These are phyloP conservation scores for Notolabrus celidotus DNA, from an alignment of 2,797 vertebrate species.

Conservation along the genomic window DNA sequence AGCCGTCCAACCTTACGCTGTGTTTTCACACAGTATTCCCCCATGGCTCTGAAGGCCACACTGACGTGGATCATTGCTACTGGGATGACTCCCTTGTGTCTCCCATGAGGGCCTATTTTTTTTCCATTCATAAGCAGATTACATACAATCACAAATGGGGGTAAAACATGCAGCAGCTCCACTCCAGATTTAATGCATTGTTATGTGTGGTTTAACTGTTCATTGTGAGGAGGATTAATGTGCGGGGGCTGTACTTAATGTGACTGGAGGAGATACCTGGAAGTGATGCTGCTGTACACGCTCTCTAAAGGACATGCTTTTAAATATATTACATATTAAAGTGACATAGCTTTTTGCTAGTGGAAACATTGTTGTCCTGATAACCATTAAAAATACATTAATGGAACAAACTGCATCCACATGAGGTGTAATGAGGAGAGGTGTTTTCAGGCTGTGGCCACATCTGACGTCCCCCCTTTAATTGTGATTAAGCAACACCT, in stretches of 20 bases:
- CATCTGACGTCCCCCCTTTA: no score
- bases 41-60: slow-evolving; percentile 50
- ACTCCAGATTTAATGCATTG: slow-evolving; percentile 31
- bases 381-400: slow-evolving; percentile 1
- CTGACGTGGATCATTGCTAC: slow-evolving; percentile 67
- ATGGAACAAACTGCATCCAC: background rate
- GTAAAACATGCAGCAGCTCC: slow-evolving; percentile 24
- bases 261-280: background rate
- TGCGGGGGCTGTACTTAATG: background rate
- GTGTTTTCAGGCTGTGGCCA: no score
- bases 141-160: slow-evolving; percentile 44
- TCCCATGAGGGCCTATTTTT: slow-evolving; percentile 35
- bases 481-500: no score
- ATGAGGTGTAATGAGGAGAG: no score
- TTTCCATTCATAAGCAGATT: slow-evolving; percentile 58
- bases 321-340: background rate
- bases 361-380: background rate
- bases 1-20: slow-evolving; percentile 34
- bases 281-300: background rate
- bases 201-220: slow-evolving; percentile 3
- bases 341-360: background rate
- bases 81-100: slow-evolving; percentile 44
- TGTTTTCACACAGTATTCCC: slow-evolving; percentile 55
- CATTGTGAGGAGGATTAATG: slow-evolving; percentile 19
- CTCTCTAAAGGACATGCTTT: slow-evolving; percentile 8